Base-by-base conservation (phyloP, 2,113 vertebrate species). In the Cololabis saira region DNA sequence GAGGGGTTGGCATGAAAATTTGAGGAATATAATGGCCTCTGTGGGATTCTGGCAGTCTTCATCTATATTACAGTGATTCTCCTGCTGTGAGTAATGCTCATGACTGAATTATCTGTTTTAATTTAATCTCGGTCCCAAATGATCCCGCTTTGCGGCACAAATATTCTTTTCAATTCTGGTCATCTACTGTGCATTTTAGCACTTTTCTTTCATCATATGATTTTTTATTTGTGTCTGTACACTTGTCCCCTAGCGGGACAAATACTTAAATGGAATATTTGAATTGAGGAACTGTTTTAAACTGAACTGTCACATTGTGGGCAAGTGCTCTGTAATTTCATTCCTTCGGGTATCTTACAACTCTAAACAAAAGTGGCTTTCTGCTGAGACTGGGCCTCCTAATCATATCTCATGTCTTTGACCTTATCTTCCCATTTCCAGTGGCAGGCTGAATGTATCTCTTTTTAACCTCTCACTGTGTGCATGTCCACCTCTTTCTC, bases 401-500 rank as follows among this genome's bases (percentile, higher is more conserved):
- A 11, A 7, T 9, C 33, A 37, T 37, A 37, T 37, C 33, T 37
- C 33, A 37, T 37, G 33, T 37, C 33, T 37, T 37, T 37, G 33
- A 9, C 33, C 33, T 37, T 55, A 51, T 60, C 33, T 27, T 19
- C 16, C 19, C 27, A 16, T 60, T 22, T 33, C 27, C 53, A 19
- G 14, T 45, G 49, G 62, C 48, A 17, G 33, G 12, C 61, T 24
- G 43, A 71, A 11, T 67, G 18, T 19, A 57, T 48, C 59, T 45
- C 53, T 44, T 51, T 43, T 64, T 54, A 62, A 61, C 59, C 48
- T 52, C 18, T 9, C 30, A 61, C 51, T 67, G 37, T 43, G 48
- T 44, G 44, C 56, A 61, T 12, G n/a, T 49, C 41, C 62, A 63
- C 13, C 24, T 67, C 27, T 65, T 55, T 61, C 60, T 50, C 37